Evolutionary conservation across 2,888 invertebrate genomes (phyloP), one percentile per base, ranked within the genome.

Genomic region (Scaptomyza polygonia): DNA sequence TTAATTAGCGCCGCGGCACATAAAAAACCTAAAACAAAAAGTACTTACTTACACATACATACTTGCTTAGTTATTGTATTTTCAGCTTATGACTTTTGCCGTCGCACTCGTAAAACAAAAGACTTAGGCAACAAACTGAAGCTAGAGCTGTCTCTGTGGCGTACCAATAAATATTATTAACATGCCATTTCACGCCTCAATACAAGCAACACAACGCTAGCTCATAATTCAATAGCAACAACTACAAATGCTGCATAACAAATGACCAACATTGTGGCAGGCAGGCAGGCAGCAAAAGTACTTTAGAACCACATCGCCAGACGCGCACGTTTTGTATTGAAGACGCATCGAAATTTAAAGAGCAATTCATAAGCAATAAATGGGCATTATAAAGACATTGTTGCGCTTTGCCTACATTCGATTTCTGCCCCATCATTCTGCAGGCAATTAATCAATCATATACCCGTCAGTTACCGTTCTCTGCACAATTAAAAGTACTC

Each of bases 121-220:
- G 83, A 84, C 83, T 87, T 72, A 84, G 70, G 64, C 85, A 82
- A 72, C 83, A 54, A 84, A 84, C 83, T 76, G 65, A 27, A 30
- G 18, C 53, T 53, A 27, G 30, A 34, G 61, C 55, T 57, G 59
- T 57, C 29, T 12, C 21, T 49, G 14, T 47, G 39, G 55, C 61
- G 30, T 57, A 69, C 63, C 77, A 84, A 70, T 68, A 73, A 79
- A 81, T 48, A 32, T 73, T 77, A 87, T 73, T 79, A 87, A 87
- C 88, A 87, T 85, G 83, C 80, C 78, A 86, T 86, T 88, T 88
- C 80, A 86, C 86, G 88, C 88, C 88, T 88, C 86, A 79, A 86
- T 79, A 80, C 76, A 58, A 48, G 86, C 86, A 79, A 86, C 77
- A 80, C 76, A 58, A 48, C 57, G 49, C 9, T 61, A 64, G 54